Base-by-base conservation (phyloP, 2,797 vertebrate genomes). In the Varecia variegata region DNA sequence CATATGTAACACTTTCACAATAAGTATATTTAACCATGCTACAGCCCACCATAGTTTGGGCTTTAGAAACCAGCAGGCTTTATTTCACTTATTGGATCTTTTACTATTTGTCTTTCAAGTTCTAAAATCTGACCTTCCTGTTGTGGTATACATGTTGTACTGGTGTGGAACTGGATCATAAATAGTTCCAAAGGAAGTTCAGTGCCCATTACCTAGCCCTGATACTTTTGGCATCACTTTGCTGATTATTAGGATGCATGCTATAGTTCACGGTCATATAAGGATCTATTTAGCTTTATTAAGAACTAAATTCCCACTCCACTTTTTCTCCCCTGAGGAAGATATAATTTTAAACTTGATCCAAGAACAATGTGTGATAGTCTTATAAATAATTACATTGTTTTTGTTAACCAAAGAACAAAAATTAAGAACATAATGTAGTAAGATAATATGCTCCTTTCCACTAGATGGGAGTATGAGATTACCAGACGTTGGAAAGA, bases 401-500 rank as follows among this genome's bases (percentile, higher is more conserved):
- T 86, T 95, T 74, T 73, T 82, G 56, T 81, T 84, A 97, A 83
- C 60, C 3, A 14, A 90, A 81, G 89, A 54, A 62, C 40, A 89
- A 68, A 54, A 91, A 47, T 85, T 45, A 67, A 93, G 27, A 40
- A 32, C 35, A 32, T 73, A 13, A 35, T 62, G 12, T 74, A 43
- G 58, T 52, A 92, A 68, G 32, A 76, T 74, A 76, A 58, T 73
- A 58, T 88, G 40, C 47, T 71, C 43, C 54, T 96, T 97, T 74
- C 95, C 97, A 97, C 97, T 96, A 97, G 97, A 86, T 97, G 98
- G 95, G 82, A 92, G 82, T 96, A 10, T 94, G 83, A 79, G 87
- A 95, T 97, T 94, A 86, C 27, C 38, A 88, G 56, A 87, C 47
- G 5, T 13, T 76, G 17, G 83, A 82, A 85, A 77, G 92, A 93